Percentiles rank a stretch among this genome's conserved stretches.
phyloP scores from a whole-genome alignment of 2,888 invertebrate genomes.

The Microplitis manilae region DNA sequence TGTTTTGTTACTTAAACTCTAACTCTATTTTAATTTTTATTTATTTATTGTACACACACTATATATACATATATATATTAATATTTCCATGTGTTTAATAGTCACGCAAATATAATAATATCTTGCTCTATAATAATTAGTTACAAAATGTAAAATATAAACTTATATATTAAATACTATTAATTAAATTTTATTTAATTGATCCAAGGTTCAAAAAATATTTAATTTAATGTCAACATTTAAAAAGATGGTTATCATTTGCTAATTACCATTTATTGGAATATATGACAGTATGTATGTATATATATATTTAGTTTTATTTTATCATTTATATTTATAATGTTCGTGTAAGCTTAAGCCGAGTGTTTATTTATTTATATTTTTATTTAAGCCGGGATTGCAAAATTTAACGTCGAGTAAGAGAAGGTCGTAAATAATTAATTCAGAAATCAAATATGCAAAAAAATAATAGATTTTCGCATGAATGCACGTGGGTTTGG shows the following conservation, averaged over 20 bases:
- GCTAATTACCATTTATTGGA: too few relatives aligned
- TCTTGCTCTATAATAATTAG: background rate
- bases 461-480: background rate
- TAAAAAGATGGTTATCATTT: background rate
- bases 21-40: background rate
- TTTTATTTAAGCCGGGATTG: background rate
- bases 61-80: background rate
- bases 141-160: background rate
- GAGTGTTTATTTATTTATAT: background rate
- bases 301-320: too few relatives aligned
- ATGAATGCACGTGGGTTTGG: background rate
- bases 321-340: too few relatives aligned
- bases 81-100: background rate
- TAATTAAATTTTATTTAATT: too few relatives aligned
- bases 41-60: background rate
- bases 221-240: too few relatives aligned
- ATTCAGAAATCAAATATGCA: slow-evolving; percentile 4
- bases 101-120: background rate
- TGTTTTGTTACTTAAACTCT: slow-evolving; percentile 11
- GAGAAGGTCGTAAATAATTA: slow-evolving; percentile 15
- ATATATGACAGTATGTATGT: background rate
- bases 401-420: slow-evolving; percentile 24
- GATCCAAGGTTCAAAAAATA: too few relatives aligned
- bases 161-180: too few relatives aligned
- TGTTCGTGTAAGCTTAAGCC: too few relatives aligned